Evolutionary conservation across 2,113 vertebrate species (phyloP), one percentile per base, ranked within the genome.

Genomic region (Sclerurus mexicanus): DNA sequence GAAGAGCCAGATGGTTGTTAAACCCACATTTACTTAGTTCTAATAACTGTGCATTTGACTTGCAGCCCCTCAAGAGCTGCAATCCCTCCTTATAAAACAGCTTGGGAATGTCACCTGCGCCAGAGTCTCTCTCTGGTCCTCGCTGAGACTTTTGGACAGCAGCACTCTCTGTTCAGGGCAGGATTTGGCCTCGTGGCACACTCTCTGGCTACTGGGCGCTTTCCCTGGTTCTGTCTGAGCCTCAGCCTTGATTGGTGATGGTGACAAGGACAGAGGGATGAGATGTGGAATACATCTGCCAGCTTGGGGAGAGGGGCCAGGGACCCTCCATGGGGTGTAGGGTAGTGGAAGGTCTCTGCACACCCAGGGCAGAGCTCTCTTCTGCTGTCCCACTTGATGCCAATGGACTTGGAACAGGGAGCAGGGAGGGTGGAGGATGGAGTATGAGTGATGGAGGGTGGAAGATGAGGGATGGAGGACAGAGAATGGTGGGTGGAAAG

Each of bases 1-100:
- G 74, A 85, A 95, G 87, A 87, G 49, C 96, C 96, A 97, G 96
- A 95, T 97, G 94, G 90, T 80, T 85, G 82, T 96, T 96, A 96
- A 95, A 97, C 94, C 59, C 58, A 67, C 91, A 90, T 95, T 97
- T 96, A 95, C 92, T 72, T 37, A 95, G 72, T 88, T 91, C 74
- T 96, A 94, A 95, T 93, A 96, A 93, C 74, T 12, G 5, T 73
- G 69, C 46, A 21, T 85, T 95, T 97, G 95, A 96, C 92, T 91
- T 64, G 58, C 42, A 67, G 90, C 76, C 88, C 87, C 91, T 94
- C 78, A 77, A 52, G 49, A 87, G 37, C 82, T 81, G 60, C 64
- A 66, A 2, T 59, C 47, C 66, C 67, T 79, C 52, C 10, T 59
- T 63, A 63, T 33, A 68, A 56, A 83, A 79, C 4, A 58, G 3